Percentiles rank a stretch among this genome's conserved stretches.
Evolutionary conservation across 1,140 invertebrate genomes (phyloP).

Genomic region (Antheraea mylitta): DNA sequence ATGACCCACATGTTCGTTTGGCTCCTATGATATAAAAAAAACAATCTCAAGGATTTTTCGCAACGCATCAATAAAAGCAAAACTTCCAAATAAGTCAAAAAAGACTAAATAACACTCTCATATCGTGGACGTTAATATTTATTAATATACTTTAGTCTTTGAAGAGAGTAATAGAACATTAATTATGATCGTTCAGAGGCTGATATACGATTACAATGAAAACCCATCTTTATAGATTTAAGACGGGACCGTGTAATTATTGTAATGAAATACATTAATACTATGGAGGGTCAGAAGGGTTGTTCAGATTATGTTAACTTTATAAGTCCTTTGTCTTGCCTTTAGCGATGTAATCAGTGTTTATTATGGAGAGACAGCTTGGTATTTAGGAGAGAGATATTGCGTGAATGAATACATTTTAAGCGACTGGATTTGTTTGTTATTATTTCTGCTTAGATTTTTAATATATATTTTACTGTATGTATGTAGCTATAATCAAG

Average conservation of each 20-base stretch:
- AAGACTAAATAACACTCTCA: not conserved
- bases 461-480: too few species aligned
- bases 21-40: too few species aligned
- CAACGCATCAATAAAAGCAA: too few species aligned
- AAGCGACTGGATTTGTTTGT: too few species aligned
- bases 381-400: constrained; percentile 16
- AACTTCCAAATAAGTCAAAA: too few species aligned
- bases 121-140: not conserved
- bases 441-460: too few species aligned
- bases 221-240: constrained; percentile 9
- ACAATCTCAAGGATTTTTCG: too few species aligned
- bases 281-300: constrained; percentile 35
- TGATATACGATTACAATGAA: constrained; percentile 3
- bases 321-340: constrained; percentile 40
- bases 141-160: not conserved
- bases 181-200: not conserved
- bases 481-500: too few species aligned
- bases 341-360: constrained; percentile 34
- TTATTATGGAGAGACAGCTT: constrained; percentile 29
- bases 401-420: not conserved
- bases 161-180: not conserved
- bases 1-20: too few species aligned
- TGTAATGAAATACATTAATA: constrained; percentile 39
- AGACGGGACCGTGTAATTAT: constrained; percentile 28
- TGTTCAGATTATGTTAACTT: constrained; percentile 26